A percentile compares a stretch with the other conserved stretches of the same genome.
Evolutionary conservation across 2,888 invertebrate genomes (phyloP).

Genomic region (Cryptosula pallasiana): DNA sequence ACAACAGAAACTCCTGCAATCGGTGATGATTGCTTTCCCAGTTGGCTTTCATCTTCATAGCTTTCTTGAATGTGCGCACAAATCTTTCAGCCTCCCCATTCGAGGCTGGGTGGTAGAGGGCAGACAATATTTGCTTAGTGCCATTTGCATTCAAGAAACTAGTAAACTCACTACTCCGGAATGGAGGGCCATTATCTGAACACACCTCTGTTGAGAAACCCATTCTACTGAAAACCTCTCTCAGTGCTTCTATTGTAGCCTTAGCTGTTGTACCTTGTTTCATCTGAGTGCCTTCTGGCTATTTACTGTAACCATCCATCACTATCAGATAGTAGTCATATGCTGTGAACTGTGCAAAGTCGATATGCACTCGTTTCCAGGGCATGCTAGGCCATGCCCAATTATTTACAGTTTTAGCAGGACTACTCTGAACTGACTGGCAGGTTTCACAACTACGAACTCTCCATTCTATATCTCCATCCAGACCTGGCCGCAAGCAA

Average conservation of each 20-base stretch:
- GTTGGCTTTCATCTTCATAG: neutral
- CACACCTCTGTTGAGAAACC: no score
- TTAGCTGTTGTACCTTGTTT: neutral
- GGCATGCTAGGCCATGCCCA: neutral
- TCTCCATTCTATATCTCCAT: neutral
- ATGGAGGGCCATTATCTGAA: neutral
- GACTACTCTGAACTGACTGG: neutral
- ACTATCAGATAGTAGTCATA: neutral
- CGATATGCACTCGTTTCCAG: neutral
- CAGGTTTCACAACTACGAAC: neutral
- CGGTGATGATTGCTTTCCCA: no score
- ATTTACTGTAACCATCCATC: neutral
- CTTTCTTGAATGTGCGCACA: neutral
- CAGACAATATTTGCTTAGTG: neutral
- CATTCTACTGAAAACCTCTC: neutral
- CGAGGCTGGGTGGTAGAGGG: neutral
- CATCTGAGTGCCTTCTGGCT: neutral
- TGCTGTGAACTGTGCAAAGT: neutral
- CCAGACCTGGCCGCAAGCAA: neutral
- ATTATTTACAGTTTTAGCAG: neutral
- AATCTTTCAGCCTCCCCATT: neutral
- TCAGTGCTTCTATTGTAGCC: neutral
- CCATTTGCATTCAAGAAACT: neutral
- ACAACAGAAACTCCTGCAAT: no score
- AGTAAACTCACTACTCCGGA: neutral